These are phyloP conservation scores for Euwallacea similis DNA, from an alignment of 1,140 invertebrate species.

Conservation along the genomic window DNA sequence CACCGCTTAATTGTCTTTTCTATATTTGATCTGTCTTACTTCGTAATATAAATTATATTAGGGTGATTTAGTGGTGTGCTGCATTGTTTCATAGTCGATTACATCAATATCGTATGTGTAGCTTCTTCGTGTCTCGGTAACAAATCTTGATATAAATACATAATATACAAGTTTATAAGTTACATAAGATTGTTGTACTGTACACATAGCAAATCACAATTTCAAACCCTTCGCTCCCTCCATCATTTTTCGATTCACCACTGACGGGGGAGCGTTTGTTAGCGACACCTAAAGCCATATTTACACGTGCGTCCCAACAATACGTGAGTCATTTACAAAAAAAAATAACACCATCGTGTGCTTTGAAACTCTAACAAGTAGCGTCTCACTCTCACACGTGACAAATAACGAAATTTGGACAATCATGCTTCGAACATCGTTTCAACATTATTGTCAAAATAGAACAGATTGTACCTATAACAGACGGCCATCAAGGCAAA, in stretches of 20 bases:
- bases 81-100: no score
- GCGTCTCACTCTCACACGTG: neutral
- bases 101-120: neutral
- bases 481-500: conserved; percentile 92
- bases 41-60: conserved; percentile 11
- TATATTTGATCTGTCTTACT: conserved; percentile 13
- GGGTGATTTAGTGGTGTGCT: neutral
- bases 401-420: neutral
- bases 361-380: conserved; percentile 9
- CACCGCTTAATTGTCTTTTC: conserved; percentile 16
- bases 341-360: conserved; percentile 25
- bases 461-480: conserved; percentile 77
- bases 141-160: no score
- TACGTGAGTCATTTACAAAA: conserved; percentile 2
- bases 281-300: conserved; percentile 32
- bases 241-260: no score
- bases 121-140: neutral
- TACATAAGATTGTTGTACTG: conserved; percentile 15
- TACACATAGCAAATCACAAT: conserved; percentile 30
- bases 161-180: neutral
- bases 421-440: neutral
- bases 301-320: conserved; percentile 30
- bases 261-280: no score
- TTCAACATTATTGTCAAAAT: neutral
- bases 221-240: no score